phyloP scores from a whole-genome alignment of 1,140 invertebrate species.

The Heterodera carotae region DNA sequence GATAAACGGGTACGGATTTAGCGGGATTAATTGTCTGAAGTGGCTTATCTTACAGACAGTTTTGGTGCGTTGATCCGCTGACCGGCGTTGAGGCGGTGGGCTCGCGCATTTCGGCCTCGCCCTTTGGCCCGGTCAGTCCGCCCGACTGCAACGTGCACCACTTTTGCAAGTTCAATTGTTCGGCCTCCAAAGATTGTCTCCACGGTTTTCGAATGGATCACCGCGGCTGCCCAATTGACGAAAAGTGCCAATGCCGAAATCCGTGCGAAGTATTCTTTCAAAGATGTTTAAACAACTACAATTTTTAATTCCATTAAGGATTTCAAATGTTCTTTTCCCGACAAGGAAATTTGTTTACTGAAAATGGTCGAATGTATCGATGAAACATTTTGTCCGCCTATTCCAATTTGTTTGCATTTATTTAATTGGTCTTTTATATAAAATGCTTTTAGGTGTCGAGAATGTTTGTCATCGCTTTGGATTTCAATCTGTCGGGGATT shows the following conservation, averaged over 20 bases:
- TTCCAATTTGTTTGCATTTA: slow-evolving; percentile 9
- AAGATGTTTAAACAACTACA: not conserved
- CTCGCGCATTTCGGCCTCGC: slow-evolving; percentile 35
- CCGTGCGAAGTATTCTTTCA: slow-evolving; percentile 38
- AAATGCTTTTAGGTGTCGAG: not conserved
- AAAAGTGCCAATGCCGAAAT: slow-evolving; percentile 50
- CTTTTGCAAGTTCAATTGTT: slow-evolving; percentile 17
- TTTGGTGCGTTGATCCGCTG: slow-evolving; percentile 52
- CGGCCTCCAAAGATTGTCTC: slow-evolving; percentile 34
- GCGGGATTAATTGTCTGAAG: not conserved
- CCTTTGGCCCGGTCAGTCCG: slow-evolving; percentile 23
- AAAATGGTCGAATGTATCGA: slow-evolving; percentile 39
- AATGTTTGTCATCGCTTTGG: not conserved
- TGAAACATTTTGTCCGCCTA: slow-evolving; percentile 15
- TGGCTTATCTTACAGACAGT: slow-evolving; percentile 47
- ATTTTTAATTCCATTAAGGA: slow-evolving; percentile 18
- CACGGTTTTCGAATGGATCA: slow-evolving; percentile 51
- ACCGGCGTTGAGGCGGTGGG: slow-evolving; percentile 47
- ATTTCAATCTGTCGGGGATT: not conserved
- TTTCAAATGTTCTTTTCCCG: slow-evolving; percentile 46
- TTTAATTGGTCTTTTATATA: not conserved
- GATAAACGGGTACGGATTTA: slow-evolving; percentile 24
- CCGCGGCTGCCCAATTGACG: slow-evolving; percentile 54
- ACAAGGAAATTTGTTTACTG: slow-evolving; percentile 51
- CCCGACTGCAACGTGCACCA: slow-evolving; percentile 12